These are phyloP conservation scores for Crotalus viridis DNA, from an alignment of 2,113 vertebrate genomes.

Conservation along the genomic window DNA sequence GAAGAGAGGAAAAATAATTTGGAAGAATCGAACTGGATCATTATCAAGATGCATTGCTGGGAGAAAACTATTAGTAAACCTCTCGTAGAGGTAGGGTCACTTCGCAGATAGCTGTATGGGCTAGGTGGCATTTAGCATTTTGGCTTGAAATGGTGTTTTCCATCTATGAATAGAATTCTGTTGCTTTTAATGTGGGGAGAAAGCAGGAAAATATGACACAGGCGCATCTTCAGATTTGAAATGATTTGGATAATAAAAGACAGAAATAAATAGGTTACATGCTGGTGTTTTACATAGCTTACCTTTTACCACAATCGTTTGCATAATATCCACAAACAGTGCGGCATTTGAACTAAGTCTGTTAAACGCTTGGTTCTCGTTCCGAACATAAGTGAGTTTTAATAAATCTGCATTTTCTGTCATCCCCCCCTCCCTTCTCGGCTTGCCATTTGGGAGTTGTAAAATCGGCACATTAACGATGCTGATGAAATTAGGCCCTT, in stretches of 20 bases:
- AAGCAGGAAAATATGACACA: neutral
- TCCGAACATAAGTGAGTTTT: conserved; percentile 39
- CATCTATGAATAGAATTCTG: neutral
- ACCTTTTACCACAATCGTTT: conserved; percentile 33
- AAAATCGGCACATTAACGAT: conserved; percentile 52
- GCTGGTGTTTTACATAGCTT: neutral
- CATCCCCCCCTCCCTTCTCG: neutral
- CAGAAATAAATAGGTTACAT: conserved; percentile 24
- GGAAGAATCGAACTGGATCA: neutral
- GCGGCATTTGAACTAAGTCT: conserved; percentile 29
- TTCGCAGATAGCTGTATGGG: neutral
- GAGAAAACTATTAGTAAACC: neutral
- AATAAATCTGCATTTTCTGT: conserved; percentile 2
- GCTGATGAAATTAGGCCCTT: conserved; percentile 54
- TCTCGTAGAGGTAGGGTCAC: neutral
- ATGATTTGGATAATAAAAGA: conserved; percentile 1
- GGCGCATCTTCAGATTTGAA: neutral
- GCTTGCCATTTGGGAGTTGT: conserved; percentile 39
- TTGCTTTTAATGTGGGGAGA: neutral
- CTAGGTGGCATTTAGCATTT: neutral
- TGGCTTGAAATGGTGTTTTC: neutral
- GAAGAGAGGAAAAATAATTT: neutral
- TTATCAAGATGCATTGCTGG: neutral
- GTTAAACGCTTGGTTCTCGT: conserved; percentile 32
- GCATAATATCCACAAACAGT: conserved; percentile 29